These are phyloP conservation scores for Sula dactylatra DNA, from an alignment of 2,113 vertebrate species.

Conservation along the genomic window DNA sequence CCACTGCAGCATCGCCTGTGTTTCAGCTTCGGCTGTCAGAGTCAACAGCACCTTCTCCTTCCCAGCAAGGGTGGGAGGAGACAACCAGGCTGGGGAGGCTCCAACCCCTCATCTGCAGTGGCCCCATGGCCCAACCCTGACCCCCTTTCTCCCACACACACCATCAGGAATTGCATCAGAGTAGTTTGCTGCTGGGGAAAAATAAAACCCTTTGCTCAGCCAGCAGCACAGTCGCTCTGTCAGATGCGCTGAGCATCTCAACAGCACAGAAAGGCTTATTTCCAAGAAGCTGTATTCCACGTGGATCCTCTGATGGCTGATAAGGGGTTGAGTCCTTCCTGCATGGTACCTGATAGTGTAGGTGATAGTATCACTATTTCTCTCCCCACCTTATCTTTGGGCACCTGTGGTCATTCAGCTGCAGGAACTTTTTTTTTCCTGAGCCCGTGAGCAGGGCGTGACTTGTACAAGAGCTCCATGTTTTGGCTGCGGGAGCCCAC, in stretches of 20 bases:
- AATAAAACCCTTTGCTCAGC: neutral
- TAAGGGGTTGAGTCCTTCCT: neutral
- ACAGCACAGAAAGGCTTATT: neutral
- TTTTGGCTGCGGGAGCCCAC: fast-evolving
- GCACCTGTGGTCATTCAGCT: neutral
- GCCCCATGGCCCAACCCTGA: fast-evolving
- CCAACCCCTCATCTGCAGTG: neutral
- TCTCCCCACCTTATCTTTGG: neutral
- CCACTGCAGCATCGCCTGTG: neutral
- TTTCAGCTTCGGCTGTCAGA: neutral
- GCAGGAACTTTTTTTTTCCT: neutral
- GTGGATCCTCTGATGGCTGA: neutral
- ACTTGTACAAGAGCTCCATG: neutral
- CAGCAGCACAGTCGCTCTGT: neutral
- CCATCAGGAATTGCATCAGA: fast-evolving
- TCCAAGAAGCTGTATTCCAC: neutral
- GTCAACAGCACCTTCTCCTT: neutral
- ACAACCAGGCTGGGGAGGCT: neutral
- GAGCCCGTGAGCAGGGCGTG: neutral
- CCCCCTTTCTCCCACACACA: too few species aligned
- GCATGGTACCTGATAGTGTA: fast-evolving
- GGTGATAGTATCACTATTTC: neutral
- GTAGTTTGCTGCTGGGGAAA: neutral
- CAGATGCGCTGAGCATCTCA: neutral
- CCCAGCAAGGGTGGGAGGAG: neutral